Base-by-base conservation (phyloP, 30 jellyfish, hydroid and myxozoan genomes). In the Calvadosia cruxmelitensis region DNA sequence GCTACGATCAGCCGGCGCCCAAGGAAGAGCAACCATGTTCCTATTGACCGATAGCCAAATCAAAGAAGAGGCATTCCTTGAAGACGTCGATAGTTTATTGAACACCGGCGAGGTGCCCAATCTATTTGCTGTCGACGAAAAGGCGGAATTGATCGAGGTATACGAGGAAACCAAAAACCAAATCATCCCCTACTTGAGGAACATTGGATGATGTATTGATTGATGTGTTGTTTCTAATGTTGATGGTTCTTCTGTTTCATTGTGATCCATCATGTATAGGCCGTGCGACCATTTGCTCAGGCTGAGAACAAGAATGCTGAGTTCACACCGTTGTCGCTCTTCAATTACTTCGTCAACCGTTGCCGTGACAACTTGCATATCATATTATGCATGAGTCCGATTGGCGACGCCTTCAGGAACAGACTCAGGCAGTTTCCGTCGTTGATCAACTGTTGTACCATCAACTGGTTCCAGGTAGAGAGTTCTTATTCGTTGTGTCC, bases 51-150 rank as follows among this genome's bases (percentile, higher is more conserved):
- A 87, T 33, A 74, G 92, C 10, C 97, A 87, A 74, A 87, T 87
- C 5, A 87, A 87, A 71, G 97, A 87, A 64, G 97, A 87, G 49
- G 69, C 94, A 12, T 87, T 87, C 49, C 84, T 87, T 27, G 97
- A 87, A 75, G 97, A 87, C 52, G 94, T 87, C 1, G 97, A 87
- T 81, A 87, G 97, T 68, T 76, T 87, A 50, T 53, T 87, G 64
- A 87, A 87, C 64, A 79, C 97, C 64, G 97, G 97, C 1, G 97
- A 87, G 76, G 97, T 87, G 25, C 95, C 97, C 24, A 87, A 87
- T 50, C 80, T 87, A 7, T 87, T 87, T 80, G 94, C 97, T 34
- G 97, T 76, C 30, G 97, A 87, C 72, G 97, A 87, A 66, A 87
- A 87, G 63, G 97, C 97, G 27, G 97, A 87, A 57, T 68, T 87